These are phyloP conservation scores for Dascyllus trimaculatus DNA, from an alignment of 2,113 vertebrate genomes.

Conservation along the genomic window DNA sequence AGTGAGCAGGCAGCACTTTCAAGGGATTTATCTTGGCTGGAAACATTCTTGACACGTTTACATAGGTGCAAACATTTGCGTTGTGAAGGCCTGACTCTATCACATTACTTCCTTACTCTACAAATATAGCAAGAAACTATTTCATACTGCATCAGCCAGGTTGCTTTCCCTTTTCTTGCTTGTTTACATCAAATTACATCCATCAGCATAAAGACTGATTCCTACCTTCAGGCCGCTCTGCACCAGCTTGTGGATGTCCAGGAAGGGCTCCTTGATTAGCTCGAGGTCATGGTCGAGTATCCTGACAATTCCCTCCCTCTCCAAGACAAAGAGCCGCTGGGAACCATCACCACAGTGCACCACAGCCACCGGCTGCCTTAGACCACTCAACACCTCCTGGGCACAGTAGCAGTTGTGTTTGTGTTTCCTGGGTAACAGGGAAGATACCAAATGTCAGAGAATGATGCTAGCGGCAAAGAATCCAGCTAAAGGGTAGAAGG, in stretches of 20 bases:
- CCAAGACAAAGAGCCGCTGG: slow-evolving; percentile 96
- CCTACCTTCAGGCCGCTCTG: slow-evolving; percentile 98
- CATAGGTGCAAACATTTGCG: slow-evolving; percentile 61
- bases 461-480: slow-evolving; percentile 40
- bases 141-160: slow-evolving; percentile 22
- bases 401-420: slow-evolving; percentile 99
- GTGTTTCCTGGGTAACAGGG: slow-evolving; percentile 91
- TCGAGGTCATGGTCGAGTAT: slow-evolving; percentile 92
- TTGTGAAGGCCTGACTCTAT: slow-evolving; percentile 14
- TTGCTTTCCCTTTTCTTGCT: slow-evolving; percentile 13
- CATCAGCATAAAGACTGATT: slow-evolving; percentile 9
- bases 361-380: slow-evolving; percentile 92
- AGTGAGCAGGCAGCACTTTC: slow-evolving; percentile 56
- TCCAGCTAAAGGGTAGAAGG: slow-evolving; percentile 30
- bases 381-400: slow-evolving; percentile 93
- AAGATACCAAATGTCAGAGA: slow-evolving; percentile 71
- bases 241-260: slow-evolving; percentile 99
- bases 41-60: slow-evolving; percentile 51
- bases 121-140: slow-evolving; percentile 19
- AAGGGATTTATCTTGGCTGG: slow-evolving; percentile 58
- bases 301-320: slow-evolving; percentile 97
- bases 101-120: not conserved
- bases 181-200: slow-evolving; percentile 17
- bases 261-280: slow-evolving; percentile 94
- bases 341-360: slow-evolving; percentile 95